A percentile compares a stretch with the other conserved stretches of the same genome.
Evolutionary conservation across 2,113 vertebrate genomes (phyloP).

Genomic region (Pristiophorus japonicus): DNA sequence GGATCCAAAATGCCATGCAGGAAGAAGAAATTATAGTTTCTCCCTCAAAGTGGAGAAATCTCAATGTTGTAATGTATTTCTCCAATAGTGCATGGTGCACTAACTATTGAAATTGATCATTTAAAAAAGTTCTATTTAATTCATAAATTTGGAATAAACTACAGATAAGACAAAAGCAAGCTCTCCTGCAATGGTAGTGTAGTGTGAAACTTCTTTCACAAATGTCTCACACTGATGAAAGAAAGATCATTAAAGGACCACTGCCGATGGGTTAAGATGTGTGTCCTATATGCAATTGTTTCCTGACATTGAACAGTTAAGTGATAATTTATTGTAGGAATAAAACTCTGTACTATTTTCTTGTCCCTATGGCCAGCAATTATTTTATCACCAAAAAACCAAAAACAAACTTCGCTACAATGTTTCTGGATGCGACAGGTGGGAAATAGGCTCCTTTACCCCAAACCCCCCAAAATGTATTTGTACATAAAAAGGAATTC

Average conservation of each 20-base stretch:
- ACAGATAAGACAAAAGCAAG: neutral
- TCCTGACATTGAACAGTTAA: neutral
- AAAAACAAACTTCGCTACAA: neutral
- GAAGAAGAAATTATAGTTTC: neutral
- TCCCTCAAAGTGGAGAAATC: neutral
- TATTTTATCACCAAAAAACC: neutral
- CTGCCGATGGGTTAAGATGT: neutral
- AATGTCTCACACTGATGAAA: neutral
- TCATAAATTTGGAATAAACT: neutral
- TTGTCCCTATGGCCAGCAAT: neutral
- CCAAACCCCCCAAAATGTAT: neutral
- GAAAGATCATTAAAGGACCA: neutral
- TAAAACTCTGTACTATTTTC: neutral
- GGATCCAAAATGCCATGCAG: neutral
- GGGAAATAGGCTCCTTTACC: neutral
- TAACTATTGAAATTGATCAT: neutral
- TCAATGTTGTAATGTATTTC: neutral
- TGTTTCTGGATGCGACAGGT: constrained; percentile 1
- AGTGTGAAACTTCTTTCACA: neutral
- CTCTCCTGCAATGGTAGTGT: neutral
- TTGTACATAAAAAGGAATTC: neutral
- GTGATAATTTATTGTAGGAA: neutral
- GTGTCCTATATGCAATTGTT: neutral
- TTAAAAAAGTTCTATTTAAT: neutral
- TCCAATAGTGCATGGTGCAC: neutral